Base-by-base conservation (phyloP, 2,113 vertebrate species). In the Corythornis vintsioides region DNA sequence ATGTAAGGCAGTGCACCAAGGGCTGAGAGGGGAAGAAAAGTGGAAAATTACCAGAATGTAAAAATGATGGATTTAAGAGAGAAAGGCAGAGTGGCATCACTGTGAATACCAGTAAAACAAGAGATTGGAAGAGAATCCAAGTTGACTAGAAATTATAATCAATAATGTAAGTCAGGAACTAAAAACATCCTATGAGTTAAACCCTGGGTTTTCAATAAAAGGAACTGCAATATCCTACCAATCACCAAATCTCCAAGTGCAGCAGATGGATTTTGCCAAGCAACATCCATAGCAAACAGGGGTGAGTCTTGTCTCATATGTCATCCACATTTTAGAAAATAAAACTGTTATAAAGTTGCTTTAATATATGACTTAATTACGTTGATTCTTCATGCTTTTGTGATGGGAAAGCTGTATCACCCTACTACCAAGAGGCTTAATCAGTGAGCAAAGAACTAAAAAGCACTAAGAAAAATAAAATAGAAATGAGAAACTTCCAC, bases 11-110 rank as follows among this genome's bases (percentile, higher is more conserved):
- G 57, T 1, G 0, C 1, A 3, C 38, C 0, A 13, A 89, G 70
- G 80, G 83, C 69, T 0, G 0, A 42, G 60, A 77, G 57, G 26
- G 56, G 59, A 48, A 77, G 38, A 57, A 78, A 86, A 75, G 53
- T 69, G 59, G 93, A 85, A 96, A 96, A 95, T 81, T 38, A 94
- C 69, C 77, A 81, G 61, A 67, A 63, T 35, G 80, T 60, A 77
- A 78, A 75, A 55, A 19, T 48, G 50, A 67, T 9, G 45, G 45
- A 72, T 90, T 84, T 57, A 56, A 60, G 67, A 75, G 67, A 59
- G 70, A 78, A 75, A 67, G 14, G 35, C 29, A 82, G 35, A 87
- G 55, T 35, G n/a, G 70, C 53, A 89, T 33, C 42, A 28, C 40
- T n/a, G 29, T 22, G 40, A 82, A 59, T 29, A 67, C 13, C 31